A percentile compares a stretch with the other conserved stretches of the same genome.
Evolutionary conservation across 2,797 vertebrate species (phyloP).

Genomic region (Pelodytes ibericus): DNA sequence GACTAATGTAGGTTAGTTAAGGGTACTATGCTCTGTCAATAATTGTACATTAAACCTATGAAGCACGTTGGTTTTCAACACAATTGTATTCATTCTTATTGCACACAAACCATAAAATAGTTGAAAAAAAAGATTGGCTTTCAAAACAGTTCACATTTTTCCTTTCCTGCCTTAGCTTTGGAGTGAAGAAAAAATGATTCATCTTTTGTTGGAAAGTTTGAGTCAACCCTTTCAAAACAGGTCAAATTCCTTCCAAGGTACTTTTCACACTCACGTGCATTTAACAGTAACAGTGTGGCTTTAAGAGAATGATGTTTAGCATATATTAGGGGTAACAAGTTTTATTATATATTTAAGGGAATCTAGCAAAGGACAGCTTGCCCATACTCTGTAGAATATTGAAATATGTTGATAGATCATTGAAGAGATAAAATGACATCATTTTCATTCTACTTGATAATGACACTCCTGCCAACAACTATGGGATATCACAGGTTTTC

Average conservation of each 20-base stretch:
- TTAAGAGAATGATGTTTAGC: too few species aligned
- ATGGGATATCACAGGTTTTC: too few species aligned
- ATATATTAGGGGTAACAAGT: too few species aligned
- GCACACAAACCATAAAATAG: background rate
- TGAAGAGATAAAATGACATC: too few species aligned
- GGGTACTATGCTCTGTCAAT: background rate
- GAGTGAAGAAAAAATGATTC: constrained; percentile 60
- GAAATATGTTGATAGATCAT: too few species aligned
- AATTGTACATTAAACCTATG: background rate
- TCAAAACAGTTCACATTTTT: constrained; percentile 32
- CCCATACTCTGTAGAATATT: too few species aligned
- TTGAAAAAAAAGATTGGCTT: constrained; percentile 16
- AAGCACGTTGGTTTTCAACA: background rate
- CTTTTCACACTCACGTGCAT: constrained; percentile 56
- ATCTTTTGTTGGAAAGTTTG: constrained; percentile 64
- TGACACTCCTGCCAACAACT: too few species aligned
- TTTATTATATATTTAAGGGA: too few species aligned
- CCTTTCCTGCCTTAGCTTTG: constrained; percentile 33
- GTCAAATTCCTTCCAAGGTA: constrained; percentile 63
- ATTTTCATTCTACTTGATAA: too few species aligned
- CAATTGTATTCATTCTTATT: background rate
- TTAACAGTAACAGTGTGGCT: constrained; percentile 8
- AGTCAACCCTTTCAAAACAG: constrained; percentile 59
- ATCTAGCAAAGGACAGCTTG: too few species aligned
- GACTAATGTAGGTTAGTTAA: too few species aligned